Conservation (phyloP, 2,888 invertebrate genomes). For the Agriotes lineatus region DNA sequence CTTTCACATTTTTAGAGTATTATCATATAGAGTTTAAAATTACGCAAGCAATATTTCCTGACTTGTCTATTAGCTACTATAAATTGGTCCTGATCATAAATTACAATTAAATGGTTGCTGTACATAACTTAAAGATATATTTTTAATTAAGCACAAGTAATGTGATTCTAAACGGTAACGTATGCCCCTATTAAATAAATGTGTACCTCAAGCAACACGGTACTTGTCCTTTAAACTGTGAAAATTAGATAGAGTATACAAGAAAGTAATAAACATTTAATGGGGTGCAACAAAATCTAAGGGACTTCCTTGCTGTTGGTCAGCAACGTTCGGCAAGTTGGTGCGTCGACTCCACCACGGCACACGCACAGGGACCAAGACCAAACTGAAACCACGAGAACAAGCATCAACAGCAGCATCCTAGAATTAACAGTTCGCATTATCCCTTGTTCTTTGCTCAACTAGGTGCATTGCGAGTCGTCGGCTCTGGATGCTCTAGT, state of each 20-base stretch:
- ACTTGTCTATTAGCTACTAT: no score
- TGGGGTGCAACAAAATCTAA: conserved; percentile 35
- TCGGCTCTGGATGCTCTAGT: conserved; percentile 10
- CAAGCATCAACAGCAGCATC: conserved; percentile 28
- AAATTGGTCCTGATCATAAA: no score
- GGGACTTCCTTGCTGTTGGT: conserved; percentile 40
- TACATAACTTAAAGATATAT: background rate
- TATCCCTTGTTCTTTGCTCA: conserved; percentile 48
- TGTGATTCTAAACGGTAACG: conserved; percentile 12
- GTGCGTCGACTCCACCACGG: conserved; percentile 35
- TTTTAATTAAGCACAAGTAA: background rate
- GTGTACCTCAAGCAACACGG: conserved; percentile 47
- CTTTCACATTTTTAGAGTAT: no score
- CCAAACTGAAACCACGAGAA: conserved; percentile 32
- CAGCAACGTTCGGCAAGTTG: conserved; percentile 45
- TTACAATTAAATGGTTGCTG: background rate
- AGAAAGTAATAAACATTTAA: conserved; percentile 7
- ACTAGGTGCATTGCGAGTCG: background rate
- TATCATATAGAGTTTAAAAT: no score
- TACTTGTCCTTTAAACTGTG: conserved; percentile 51
- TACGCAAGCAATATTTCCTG: no score
- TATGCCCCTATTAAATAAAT: conserved; percentile 21
- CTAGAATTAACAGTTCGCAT: conserved; percentile 26
- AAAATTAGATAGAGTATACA: conserved; percentile 34
- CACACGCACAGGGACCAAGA: conserved; percentile 43